Conservation (phyloP, 2,113 vertebrate species). For the Atherinomorus stipes region DNA sequence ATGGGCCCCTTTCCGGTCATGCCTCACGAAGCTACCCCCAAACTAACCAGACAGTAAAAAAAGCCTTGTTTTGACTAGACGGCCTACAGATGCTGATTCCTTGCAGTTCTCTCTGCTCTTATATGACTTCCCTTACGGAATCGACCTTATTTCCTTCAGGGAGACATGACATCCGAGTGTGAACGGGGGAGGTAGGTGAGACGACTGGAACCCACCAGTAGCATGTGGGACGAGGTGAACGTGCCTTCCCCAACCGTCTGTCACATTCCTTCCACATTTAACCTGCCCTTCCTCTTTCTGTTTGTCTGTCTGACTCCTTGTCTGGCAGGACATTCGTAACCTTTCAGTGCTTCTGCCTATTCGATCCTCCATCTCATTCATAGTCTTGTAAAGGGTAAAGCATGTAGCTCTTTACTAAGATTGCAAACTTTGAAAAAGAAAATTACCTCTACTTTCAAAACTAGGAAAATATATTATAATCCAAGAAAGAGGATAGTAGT, state of each 20-base stretch:
- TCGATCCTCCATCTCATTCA: conserved; percentile 16
- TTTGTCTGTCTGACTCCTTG: conserved; percentile 63
- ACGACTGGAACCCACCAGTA: conserved; percentile 55
- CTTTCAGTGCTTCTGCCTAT: conserved; percentile 27
- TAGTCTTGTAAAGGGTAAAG: conserved; percentile 4
- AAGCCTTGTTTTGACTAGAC: conserved; percentile 78
- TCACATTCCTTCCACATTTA: conserved; percentile 74
- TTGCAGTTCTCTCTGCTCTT: conserved; percentile 34
- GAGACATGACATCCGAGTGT: conserved; percentile 72
- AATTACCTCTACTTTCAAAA: too few species aligned
- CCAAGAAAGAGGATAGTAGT: too few species aligned
- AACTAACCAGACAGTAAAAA: conserved; percentile 53
- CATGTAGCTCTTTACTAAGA: background rate
- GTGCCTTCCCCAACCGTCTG: conserved; percentile 64
- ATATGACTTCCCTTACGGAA: conserved; percentile 69
- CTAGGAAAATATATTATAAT: too few species aligned
- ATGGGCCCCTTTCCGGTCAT: conserved; percentile 65
- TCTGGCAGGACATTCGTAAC: conserved; percentile 48
- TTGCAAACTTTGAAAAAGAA: too few species aligned
- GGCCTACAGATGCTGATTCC: conserved; percentile 61
- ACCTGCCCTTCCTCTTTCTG: conserved; percentile 58
- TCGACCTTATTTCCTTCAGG: conserved; percentile 66
- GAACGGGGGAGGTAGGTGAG: conserved; percentile 58
- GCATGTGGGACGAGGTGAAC: conserved; percentile 53
- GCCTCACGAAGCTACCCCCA: conserved; percentile 52